phyloP scores from a whole-genome alignment of 2,113 vertebrate genomes.

The Setophaga petechia region DNA sequence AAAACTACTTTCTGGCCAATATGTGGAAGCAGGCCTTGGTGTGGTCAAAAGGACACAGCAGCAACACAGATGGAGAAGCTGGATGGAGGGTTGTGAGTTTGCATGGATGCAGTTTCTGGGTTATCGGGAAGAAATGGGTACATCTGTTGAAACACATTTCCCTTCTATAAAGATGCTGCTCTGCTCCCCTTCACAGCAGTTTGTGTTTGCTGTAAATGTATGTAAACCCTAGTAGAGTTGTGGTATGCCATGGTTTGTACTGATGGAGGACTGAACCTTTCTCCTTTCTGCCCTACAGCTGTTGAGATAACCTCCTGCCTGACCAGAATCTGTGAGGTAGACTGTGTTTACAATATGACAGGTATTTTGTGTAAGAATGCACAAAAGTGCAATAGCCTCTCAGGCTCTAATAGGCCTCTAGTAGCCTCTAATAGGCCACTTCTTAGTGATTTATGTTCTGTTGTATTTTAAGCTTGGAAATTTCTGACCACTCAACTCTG shows the following conservation, averaged over 20 bases:
- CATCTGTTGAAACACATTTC: not conserved
- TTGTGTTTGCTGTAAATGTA: not conserved
- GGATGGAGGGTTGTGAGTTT: not conserved
- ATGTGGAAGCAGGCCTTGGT: not conserved
- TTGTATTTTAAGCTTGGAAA: not conserved
- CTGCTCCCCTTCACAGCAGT: not conserved
- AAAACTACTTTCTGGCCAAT: not conserved
- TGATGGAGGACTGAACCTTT: not conserved
- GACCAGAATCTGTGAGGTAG: not conserved
- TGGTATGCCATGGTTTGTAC: not conserved
- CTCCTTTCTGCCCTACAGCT: not conserved
- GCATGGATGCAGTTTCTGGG: not conserved
- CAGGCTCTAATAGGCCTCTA: not conserved
- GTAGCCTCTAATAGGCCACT: not conserved
- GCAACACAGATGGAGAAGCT: not conserved
- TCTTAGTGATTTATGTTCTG: not conserved
- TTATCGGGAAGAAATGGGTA: not conserved
- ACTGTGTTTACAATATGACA: not conserved
- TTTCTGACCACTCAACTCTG: not conserved
- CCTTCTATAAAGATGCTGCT: not conserved
- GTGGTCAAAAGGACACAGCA: not conserved
- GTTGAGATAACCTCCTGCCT: not conserved
- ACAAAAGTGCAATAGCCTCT: not conserved
- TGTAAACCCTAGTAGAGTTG: not conserved
- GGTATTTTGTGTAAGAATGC: not conserved